Evolutionary conservation across 2,888 invertebrate species (phyloP).

Genomic region (Andrena bicolor): DNA sequence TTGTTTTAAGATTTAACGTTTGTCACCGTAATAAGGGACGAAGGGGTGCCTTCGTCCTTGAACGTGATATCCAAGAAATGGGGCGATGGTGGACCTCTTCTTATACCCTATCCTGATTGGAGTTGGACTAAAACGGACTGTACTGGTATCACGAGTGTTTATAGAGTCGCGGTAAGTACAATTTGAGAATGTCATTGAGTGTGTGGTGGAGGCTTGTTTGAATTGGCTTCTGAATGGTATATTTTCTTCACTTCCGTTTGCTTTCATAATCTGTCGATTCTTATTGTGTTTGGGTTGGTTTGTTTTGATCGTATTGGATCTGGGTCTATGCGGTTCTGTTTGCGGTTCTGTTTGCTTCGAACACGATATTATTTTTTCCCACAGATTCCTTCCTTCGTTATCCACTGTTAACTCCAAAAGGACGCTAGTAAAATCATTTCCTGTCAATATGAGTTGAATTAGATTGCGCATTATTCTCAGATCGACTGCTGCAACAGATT

Average conservation of each 20-base stretch:
- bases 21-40: slow-evolving; percentile 88
- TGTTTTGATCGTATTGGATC: too few species aligned
- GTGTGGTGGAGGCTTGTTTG: too few species aligned
- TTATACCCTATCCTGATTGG: slow-evolving; percentile 89
- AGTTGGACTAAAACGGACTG: slow-evolving; percentile 88
- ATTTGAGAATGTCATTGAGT: too few species aligned
- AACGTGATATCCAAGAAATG: slow-evolving; percentile 86
- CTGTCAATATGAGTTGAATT: neutral
- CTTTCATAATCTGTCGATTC: neutral
- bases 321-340: too few species aligned
- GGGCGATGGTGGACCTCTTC: slow-evolving; percentile 85
- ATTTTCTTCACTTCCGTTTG: neutral
- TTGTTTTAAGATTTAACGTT: slow-evolving; percentile 85
- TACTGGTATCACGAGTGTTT: slow-evolving; percentile 90
- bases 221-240: neutral
- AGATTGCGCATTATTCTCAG: slow-evolving; percentile 84
- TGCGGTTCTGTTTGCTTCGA: too few species aligned
- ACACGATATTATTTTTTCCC: too few species aligned
- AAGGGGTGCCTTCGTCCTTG: slow-evolving; percentile 90
- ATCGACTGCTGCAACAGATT: slow-evolving; percentile 89
- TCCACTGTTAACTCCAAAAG: too few species aligned
- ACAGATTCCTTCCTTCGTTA: too few species aligned
- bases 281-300: too few species aligned
- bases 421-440: neutral
- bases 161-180: slow-evolving; percentile 89